phyloP scores from a whole-genome alignment of 2,113 vertebrate genomes.

The Ardeotis arabs region DNA sequence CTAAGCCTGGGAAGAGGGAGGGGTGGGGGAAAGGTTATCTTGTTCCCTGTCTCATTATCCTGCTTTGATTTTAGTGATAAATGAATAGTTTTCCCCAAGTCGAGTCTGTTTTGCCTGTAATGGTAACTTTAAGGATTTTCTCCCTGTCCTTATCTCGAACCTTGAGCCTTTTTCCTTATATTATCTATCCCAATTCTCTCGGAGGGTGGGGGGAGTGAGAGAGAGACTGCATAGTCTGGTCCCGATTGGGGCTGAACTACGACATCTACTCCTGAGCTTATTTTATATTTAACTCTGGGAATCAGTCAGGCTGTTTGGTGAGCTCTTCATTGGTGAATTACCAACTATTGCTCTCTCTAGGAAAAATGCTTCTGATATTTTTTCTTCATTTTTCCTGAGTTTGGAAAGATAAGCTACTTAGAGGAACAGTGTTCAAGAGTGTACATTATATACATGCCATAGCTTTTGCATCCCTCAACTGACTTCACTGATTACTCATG shows the following conservation, averaged over 20 bases:
- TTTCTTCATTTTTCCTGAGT: background rate
- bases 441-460: accelerated
- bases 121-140: too few relatives aligned
- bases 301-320: background rate
- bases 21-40: too few relatives aligned
- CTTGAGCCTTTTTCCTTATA: too few relatives aligned
- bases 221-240: too few relatives aligned
- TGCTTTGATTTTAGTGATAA: background rate
- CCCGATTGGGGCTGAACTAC: too few relatives aligned
- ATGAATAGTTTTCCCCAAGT: too few relatives aligned
- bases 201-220: too few relatives aligned
- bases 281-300: background rate
- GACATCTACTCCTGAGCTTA: background rate
- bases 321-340: background rate
- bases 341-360: accelerated
- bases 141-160: too few relatives aligned
- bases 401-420: background rate
- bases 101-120: too few relatives aligned
- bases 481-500: background rate
- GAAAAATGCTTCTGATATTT: background rate
- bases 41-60: too few relatives aligned
- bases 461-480: background rate
- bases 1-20: too few relatives aligned
- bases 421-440: background rate
- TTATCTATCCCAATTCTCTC: too few relatives aligned